These are phyloP conservation scores for Sthenelais limicola DNA, from an alignment of 2,888 invertebrate species.

Conservation along the genomic window DNA sequence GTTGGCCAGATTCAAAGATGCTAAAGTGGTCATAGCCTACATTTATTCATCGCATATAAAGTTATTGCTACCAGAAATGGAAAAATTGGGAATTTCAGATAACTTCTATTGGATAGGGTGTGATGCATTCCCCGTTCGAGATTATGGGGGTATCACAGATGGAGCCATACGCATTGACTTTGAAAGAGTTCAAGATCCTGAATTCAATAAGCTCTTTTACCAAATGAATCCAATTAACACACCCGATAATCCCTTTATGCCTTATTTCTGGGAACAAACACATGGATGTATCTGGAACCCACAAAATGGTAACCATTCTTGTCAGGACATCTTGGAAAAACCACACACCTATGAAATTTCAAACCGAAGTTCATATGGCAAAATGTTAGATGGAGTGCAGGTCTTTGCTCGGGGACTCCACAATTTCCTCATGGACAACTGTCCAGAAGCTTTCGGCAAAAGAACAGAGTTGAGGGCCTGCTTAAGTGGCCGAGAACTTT, in stretches of 20 bases:
- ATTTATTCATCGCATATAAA: background rate
- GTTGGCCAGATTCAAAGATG: background rate
- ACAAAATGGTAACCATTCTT: background rate
- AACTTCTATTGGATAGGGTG: background rate
- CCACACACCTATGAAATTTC: background rate
- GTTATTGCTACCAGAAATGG: background rate
- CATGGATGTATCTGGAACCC: constrained; percentile 26
- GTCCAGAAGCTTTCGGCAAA: constrained; percentile 50
- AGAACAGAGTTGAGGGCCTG: constrained; percentile 45
- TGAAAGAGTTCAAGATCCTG: background rate
- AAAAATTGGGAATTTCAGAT: background rate
- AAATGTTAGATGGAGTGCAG: constrained; percentile 56
- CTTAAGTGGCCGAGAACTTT: constrained; percentile 52
- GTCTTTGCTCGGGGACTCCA: constrained; percentile 57
- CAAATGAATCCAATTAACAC: constrained; percentile 12
- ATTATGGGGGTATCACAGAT: background rate
- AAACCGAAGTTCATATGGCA: background rate
- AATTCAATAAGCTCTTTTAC: background rate
- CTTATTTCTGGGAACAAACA: constrained; percentile 18
- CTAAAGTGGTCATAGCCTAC: constrained; percentile 2
- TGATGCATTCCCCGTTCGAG: background rate
- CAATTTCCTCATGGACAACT: constrained; percentile 53
- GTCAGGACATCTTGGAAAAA: background rate
- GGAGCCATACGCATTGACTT: background rate
- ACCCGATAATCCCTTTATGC: constrained; percentile 29